These are phyloP conservation scores for Babylonia areolata DNA, from an alignment of 1,140 invertebrate genomes.

Conservation along the genomic window DNA sequence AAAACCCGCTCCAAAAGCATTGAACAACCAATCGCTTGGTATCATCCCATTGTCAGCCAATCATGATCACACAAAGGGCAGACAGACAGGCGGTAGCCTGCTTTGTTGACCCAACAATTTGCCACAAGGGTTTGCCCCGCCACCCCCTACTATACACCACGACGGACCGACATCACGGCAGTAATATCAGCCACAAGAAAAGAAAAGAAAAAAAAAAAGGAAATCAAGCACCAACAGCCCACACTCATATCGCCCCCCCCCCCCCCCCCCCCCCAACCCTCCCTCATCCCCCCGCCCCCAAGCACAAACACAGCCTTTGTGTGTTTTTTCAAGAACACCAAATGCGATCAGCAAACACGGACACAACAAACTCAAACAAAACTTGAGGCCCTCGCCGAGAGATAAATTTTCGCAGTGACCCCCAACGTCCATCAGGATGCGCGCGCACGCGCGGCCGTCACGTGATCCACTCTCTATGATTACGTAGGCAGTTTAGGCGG, in stretches of 20 bases:
- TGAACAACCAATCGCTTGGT: not conserved
- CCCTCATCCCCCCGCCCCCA: not conserved
- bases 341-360: slow-evolving; percentile 15
- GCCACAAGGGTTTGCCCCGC: not conserved
- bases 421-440: slow-evolving; percentile 14
- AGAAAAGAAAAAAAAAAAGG: not conserved
- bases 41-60: not conserved
- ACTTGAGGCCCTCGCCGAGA: not conserved
- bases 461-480: slow-evolving; percentile 18
- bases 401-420: slow-evolving; percentile 18
- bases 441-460: not conserved
- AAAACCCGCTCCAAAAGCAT: too few species aligned
- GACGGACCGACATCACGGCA: not conserved
- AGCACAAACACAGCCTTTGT: not conserved
- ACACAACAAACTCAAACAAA: slow-evolving; percentile 16
- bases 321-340: not conserved
- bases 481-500: slow-evolving; percentile 15
- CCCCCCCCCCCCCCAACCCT: too few species aligned
- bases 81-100: not conserved
- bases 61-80: not conserved
- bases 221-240: slow-evolving; percentile 8
- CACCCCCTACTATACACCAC: too few species aligned
- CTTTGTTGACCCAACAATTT: not conserved
- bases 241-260: too few species aligned
- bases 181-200: slow-evolving; percentile 9